Evolutionary conservation across 2,888 invertebrate species (phyloP).

Genomic region (Eupithecia subfuscata): DNA sequence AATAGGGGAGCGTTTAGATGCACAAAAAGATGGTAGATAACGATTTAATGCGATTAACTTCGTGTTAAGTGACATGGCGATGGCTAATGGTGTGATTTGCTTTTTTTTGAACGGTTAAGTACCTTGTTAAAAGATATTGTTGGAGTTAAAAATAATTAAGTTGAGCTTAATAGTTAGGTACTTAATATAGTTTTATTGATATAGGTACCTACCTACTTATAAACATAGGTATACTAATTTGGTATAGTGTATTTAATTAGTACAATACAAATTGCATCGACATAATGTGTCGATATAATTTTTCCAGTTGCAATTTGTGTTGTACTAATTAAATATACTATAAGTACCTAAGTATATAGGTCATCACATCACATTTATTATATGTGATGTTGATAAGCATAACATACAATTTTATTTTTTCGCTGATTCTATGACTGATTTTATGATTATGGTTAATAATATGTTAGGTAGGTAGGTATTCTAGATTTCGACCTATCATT

Average conservation of each 20-base stretch:
- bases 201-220: too few species aligned
- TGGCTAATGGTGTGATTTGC: conserved; percentile 77
- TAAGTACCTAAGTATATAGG: too few species aligned
- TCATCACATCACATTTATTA: too few species aligned
- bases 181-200: neutral
- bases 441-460: too few species aligned
- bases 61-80: conserved; percentile 75
- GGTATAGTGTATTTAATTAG: too few species aligned
- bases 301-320: too few species aligned
- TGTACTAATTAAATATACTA: too few species aligned
- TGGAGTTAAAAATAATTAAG: conserved; percentile 22
- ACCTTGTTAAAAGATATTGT: conserved; percentile 27
- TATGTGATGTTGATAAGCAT: neutral
- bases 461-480: neutral
- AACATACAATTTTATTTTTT: neutral
- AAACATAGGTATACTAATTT: too few species aligned
- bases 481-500: too few species aligned
- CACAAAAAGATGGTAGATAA: conserved; percentile 78
- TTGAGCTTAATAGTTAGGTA: neutral
- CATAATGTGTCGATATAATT: too few species aligned
- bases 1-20: conserved; percentile 58
- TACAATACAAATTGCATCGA: neutral
- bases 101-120: conserved; percentile 46
- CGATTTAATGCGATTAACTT: conserved; percentile 78
- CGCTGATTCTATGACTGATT: neutral